Evolutionary conservation across 2,113 vertebrate genomes (phyloP), one percentile per base, ranked within the genome.

Genomic region (Odocoileus virginianus): DNA sequence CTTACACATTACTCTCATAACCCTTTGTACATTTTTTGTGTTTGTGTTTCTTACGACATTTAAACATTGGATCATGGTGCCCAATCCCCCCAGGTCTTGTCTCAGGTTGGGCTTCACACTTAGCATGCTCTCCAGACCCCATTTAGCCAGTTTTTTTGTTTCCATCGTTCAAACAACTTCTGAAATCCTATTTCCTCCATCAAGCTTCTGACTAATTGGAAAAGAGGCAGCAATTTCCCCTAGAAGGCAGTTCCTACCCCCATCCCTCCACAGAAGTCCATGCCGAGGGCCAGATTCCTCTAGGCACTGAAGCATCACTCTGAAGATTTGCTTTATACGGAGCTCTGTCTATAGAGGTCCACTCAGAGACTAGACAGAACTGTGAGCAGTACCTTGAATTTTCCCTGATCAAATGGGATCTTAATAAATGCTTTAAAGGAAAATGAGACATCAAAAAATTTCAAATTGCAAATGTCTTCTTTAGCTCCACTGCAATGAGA

Each of bases 121-220:
- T 90, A 45, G 47, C 40, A 9, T 10, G 47, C 43, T 85, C 57
- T 1, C 0, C 74, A 47, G 28, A 45, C 81, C 57, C 50, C 60
- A 19, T 21, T 40, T n/a, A n/a, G 52, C 58, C 15, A 12, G 30
- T 71, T 90, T 58, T 96, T 96, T 50, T 52, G 28, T 87, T 95
- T 76, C 93, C 58, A 54, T 96, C 96, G 94, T 25, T 96, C 78
- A 90, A 96, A 82, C 58, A 58, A 27, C 58, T 96, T 97, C 92
- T 64, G 93, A 97, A 98, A 76, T 87, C 94, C 74, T 40, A 91
- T 97, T 97, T 97, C 96, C 95, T 96, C 89, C 86, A 45, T 88
- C 89, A 94, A 90, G 57, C 60, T 54, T 90, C 92, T 90, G 71
- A 60, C 87, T 97, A 96, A 97, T 94, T 97, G 71, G 93, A 96